A percentile compares a stretch with the other conserved stretches of the same genome.
Conservation (phyloP, 1,140 invertebrate species). For the Agrypnia vestita region DNA sequence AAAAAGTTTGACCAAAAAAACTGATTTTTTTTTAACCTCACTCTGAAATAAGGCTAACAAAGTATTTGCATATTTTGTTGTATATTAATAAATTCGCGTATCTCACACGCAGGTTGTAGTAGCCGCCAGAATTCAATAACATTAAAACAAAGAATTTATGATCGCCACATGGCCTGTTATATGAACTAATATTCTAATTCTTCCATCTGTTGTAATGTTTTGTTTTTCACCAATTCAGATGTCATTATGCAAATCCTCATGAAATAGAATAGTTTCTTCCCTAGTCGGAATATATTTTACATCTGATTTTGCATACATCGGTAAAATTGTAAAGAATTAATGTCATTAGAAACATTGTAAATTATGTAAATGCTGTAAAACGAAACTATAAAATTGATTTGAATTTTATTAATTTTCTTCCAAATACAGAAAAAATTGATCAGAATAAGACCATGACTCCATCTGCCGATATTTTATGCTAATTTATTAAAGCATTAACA, state of each 20-base stretch:
- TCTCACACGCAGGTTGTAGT: not conserved
- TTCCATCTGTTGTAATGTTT: not conserved
- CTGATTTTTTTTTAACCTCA: not conserved
- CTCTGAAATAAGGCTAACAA: not conserved
- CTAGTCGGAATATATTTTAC: not conserved
- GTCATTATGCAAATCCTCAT: constrained; percentile 5
- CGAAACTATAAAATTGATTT: not conserved
- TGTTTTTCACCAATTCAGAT: not conserved
- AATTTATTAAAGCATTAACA: no score
- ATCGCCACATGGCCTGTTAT: not conserved
- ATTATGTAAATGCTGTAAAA: not conserved
- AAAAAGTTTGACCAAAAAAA: no score
- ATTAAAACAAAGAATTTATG: constrained; percentile 14
- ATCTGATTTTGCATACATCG: not conserved
- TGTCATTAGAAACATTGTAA: not conserved
- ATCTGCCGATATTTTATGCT: not conserved
- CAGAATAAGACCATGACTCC: constrained; percentile 16
- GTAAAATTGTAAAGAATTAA: constrained; percentile 17
- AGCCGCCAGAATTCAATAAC: constrained; percentile 10
- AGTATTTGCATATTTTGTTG: not conserved
- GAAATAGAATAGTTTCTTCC: not conserved
- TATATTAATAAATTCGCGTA: constrained; percentile 10
- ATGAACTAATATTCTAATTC: constrained; percentile 4
- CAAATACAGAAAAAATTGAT: not conserved
- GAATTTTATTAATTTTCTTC: constrained; percentile 1